Evolutionary conservation across 2,797 vertebrate genomes (phyloP), one percentile per base, ranked within the genome.

Genomic region (Chiroxiphia lanceolata): DNA sequence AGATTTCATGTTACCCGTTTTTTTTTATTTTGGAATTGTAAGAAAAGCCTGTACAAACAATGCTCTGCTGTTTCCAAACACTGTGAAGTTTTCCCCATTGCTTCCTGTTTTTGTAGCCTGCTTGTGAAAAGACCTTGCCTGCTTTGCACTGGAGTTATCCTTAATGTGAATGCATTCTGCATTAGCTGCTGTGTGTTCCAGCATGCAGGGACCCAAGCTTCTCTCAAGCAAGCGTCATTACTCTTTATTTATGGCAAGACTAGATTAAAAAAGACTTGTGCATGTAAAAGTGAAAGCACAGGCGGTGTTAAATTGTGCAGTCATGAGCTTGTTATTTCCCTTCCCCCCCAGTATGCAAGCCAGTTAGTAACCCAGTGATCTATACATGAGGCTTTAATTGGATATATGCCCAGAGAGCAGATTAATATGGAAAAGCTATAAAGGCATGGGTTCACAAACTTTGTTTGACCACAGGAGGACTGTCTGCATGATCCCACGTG

Each of bases 351-450:
- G 83, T n/a, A 18, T 27, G 51, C 83, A 72, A 74, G 81, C 71
- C 71, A 59, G 91, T 93, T 84, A 89, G 83, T 96, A 97, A 96
- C 94, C 86, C 60, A 94, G 96, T 96, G 95, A 95, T 96, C 94
- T 94, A 93, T 96, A 96, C 88, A 23, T 91, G 93, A 95, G 78
- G 81, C 90, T 95, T 95, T 96, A 92, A 93, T 90, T 96, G 95
- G 94, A 92, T 93, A 72, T 96, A 75, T 80, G 95, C 96, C 94
- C 94, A 83, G 93, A 94, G 81, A 85, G 83, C 68, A 90, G 95
- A 96, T 96, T 95, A 94, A 81, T 92, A 89, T 92, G 95, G 93
- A 95, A 97, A 94, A 94, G 83, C 93, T 93, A 70, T 94, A 94
- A 96, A 96, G 75, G 50, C 94, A 54, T 18, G 93, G 94, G 94